Base-by-base conservation (phyloP, 2,797 vertebrate species). In the Buceros bicornis region DNA sequence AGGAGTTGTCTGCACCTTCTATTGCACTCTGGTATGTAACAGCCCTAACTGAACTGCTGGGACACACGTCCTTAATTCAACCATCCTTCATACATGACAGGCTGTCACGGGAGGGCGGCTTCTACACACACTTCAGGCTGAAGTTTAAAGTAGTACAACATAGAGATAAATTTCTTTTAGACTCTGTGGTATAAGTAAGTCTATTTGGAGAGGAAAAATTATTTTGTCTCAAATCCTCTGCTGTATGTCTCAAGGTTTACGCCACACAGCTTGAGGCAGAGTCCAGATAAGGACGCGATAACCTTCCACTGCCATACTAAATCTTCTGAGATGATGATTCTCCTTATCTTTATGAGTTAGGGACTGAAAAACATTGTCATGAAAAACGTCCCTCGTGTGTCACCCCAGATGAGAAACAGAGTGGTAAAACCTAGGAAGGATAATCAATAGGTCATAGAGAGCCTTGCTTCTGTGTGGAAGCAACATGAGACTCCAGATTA, bases 1-100 rank as follows among this genome's bases (percentile, higher is more conserved):
- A 70, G 98, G 99, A 86, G 93, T 98, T 60, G 98, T 99, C 90
- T 99, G 98, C 95, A 99, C 98, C 6, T 99, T 99, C 94, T 98
- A 98, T 79, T 99, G 98, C 93, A 98, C 98, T 20, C 87, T 98
- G 98, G 98, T 99, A 98, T 28, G 98, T 98, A 97, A 79, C 12
- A 67, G 65, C 14, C 53, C 14, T 9, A 33, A 54, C 50, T 24
- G 29, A 77, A 51, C 16, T 47, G 51, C 22, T 88, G 84, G 54
- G 26, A 45, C 19, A 13, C 21, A 17, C 43, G 11, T 1, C 2
- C 45, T 29, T 67, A 40, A 35, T 61, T 74, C 1, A 3, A 11
- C n/a, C 73, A 51, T 13, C 43, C 13, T 53, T 83, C n/a, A 64
- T n/a, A 40, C 16, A 1, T 2, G 16, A 42, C 50, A 72, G 47